A percentile compares a stretch with the other conserved stretches of the same genome.
Conservation (phyloP, 2,888 invertebrate genomes). For the Lingula anatina region DNA sequence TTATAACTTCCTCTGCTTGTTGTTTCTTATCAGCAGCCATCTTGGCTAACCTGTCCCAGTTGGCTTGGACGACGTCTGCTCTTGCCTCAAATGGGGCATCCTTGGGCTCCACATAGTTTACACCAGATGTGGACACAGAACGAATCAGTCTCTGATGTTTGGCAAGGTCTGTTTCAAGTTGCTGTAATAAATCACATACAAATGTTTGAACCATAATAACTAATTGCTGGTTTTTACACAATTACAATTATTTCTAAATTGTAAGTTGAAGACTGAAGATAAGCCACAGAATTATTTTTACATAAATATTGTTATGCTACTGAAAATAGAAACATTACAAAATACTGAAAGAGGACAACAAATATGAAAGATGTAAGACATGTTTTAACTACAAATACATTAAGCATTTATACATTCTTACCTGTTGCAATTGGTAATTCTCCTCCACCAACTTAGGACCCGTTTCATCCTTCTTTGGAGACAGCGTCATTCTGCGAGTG, state of each 20-base stretch:
- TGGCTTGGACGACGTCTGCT: conserved; percentile 21
- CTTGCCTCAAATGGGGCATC: conserved; percentile 9
- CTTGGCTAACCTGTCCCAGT: conserved; percentile 28
- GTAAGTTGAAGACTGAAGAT: no score
- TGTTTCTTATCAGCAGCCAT: conserved; percentile 29
- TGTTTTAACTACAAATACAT: no score
- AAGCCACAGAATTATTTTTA: no score
- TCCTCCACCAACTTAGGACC: conserved; percentile 16
- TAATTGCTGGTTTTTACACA: no score
- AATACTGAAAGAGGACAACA: no score
- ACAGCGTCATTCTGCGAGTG: conserved; percentile 25
- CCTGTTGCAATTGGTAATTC: conserved; percentile 27
- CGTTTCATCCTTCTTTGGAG: conserved; percentile 13
- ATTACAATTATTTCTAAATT: no score
- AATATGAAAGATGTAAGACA: no score
- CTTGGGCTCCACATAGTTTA: conserved; percentile 1
- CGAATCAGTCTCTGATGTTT: conserved; percentile 29
- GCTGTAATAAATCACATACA: no score
- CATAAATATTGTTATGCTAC: no score
- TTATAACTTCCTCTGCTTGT: conserved; percentile 27
- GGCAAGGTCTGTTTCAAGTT: conserved; percentile 26
- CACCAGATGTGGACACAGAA: conserved; percentile 15
- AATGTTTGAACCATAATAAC: no score
- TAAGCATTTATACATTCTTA: no score
- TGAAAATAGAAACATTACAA: no score